Conservation (phyloP, 2,113 vertebrate genomes). For the Oplegnathus fasciatus region DNA sequence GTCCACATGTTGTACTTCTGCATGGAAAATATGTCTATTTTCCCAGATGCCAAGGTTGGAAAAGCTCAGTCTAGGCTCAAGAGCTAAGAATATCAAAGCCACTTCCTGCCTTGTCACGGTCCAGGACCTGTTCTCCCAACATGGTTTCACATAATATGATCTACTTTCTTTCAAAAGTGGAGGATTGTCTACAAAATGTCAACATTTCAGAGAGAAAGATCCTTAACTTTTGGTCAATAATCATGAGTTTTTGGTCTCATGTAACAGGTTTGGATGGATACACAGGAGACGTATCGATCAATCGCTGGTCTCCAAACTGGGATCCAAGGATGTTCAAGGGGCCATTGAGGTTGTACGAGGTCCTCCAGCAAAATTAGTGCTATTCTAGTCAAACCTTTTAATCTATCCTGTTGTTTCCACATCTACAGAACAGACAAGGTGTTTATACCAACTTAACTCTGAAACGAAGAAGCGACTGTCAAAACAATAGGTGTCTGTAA, state of each 20-base stretch:
- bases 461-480: background rate
- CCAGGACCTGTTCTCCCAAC: background rate
- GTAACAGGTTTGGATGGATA: background rate
- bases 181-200: background rate
- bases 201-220: background rate
- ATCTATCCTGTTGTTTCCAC: background rate
- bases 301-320: background rate
- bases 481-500: no score
- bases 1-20: constrained; percentile 13
- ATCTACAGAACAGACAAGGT: no score
- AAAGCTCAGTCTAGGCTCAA: background rate
- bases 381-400: no score
- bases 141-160: background rate
- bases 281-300: background rate
- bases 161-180: background rate
- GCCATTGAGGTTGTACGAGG: background rate
- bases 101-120: constrained; percentile 35
- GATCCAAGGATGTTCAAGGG: background rate
- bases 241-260: background rate
- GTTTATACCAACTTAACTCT: background rate
- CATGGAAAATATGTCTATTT: constrained; percentile 4
- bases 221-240: background rate
- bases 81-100: constrained; percentile 52
- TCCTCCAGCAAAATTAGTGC: no score
- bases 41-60: constrained; percentile 6